A percentile compares a stretch with the other conserved stretches of the same genome.
phyloP scores from a whole-genome alignment of 2,797 vertebrate genomes.

The Brachyalestes nurse region DNA sequence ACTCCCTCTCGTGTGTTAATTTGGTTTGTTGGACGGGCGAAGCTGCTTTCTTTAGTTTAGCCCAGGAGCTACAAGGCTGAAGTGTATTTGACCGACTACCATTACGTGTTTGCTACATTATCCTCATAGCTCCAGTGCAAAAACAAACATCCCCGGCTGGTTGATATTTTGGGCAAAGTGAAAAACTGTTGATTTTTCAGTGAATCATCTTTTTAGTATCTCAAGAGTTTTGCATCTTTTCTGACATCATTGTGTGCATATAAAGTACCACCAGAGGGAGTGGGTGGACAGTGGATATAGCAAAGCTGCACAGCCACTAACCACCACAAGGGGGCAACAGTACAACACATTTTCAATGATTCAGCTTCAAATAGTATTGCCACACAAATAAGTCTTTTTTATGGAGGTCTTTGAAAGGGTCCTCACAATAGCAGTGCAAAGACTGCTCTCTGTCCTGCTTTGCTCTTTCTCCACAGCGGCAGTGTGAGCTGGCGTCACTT shows the following conservation, averaged over 20 bases:
- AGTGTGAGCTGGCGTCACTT: background rate
- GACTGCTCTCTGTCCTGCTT: background rate
- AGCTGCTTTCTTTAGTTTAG: no score
- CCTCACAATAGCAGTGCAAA: background rate
- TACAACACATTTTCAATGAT: background rate
- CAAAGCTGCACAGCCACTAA: background rate
- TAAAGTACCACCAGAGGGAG: constrained; percentile 25
- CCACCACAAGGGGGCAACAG: background rate
- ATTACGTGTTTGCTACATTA: no score
- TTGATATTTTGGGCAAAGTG: no score
- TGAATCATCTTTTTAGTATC: background rate
- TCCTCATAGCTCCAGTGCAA: no score
- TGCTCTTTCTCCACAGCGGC: background rate
- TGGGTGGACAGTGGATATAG: background rate
- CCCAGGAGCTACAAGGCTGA: no score
- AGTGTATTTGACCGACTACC: no score
- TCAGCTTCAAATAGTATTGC: background rate
- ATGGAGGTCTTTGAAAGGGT: constrained; percentile 7
- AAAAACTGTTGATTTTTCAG: no score
- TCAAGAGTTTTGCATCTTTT: background rate
- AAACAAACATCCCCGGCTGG: no score
- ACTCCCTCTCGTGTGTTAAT: no score
- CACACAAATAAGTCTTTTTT: constrained; percentile 9
- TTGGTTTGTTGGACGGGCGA: no score
- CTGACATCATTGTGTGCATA: background rate